Percentiles rank a stretch among this genome's conserved stretches.
Conservation (phyloP, 1,140 invertebrate genomes). For the Drosophila teissieri region DNA sequence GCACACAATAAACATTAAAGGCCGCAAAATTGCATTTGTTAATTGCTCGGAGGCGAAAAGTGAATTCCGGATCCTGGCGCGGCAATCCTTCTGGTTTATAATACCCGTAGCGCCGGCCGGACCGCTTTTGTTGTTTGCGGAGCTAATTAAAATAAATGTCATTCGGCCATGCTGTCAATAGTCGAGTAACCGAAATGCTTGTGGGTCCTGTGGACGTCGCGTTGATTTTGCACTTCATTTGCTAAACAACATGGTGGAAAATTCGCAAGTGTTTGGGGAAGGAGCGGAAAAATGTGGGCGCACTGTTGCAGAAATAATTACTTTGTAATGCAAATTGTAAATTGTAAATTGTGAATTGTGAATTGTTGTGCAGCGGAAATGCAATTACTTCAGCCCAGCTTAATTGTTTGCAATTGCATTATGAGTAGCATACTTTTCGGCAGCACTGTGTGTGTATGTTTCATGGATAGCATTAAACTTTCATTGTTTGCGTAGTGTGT, state of each 20-base stretch:
- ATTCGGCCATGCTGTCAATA: slow-evolving; percentile 61
- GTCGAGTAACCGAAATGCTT: slow-evolving; percentile 42
- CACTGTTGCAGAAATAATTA: slow-evolving; percentile 69
- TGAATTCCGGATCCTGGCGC: slow-evolving; percentile 35
- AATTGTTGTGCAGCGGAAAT: slow-evolving; percentile 38
- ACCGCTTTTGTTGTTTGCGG: slow-evolving; percentile 1
- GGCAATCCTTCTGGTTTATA: slow-evolving; percentile 1
- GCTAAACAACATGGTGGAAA: slow-evolving; percentile 39
- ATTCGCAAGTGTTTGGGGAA: neutral
- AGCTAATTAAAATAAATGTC: slow-evolving; percentile 83
- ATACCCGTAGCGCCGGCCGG: slow-evolving; percentile 15
- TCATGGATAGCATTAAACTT: slow-evolving; percentile 25
- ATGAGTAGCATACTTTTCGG: slow-evolving; percentile 64
- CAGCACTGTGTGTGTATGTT: slow-evolving; percentile 2
- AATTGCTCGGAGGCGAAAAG: slow-evolving; percentile 49
- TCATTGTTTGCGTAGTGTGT: slow-evolving; percentile 37
- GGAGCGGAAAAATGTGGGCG: neutral
- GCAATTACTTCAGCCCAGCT: slow-evolving; percentile 67
- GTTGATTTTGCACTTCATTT: slow-evolving; percentile 79
- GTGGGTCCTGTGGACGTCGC: slow-evolving; percentile 29
- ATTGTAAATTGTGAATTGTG: slow-evolving; percentile 25
- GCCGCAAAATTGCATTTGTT: slow-evolving; percentile 73
- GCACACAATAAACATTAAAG: slow-evolving; percentile 49
- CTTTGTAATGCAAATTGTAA: slow-evolving; percentile 69
- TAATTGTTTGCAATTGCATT: slow-evolving; percentile 74